Conservation (phyloP, 2,888 invertebrate genomes). For the Nomada ruficornis region DNA sequence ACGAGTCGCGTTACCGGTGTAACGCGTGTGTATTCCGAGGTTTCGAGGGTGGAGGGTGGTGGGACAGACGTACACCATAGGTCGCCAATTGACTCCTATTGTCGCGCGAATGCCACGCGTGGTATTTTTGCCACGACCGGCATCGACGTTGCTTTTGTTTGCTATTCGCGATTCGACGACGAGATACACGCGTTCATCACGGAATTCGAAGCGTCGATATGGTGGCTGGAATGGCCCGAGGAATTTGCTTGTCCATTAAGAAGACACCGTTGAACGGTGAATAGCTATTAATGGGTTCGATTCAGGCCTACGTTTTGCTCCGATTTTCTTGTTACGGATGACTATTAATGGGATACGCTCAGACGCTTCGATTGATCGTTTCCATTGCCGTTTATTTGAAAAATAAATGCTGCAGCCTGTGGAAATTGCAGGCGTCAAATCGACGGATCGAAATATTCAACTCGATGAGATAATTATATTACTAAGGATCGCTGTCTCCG, state of each 20-base stretch:
- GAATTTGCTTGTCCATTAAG: conserved; percentile 8
- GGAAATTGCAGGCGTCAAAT: no score
- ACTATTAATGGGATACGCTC: conserved; percentile 9
- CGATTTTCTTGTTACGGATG: neutral
- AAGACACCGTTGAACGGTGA: neutral
- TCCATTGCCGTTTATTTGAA: neutral
- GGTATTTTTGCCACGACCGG: conserved; percentile 74
- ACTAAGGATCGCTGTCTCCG: no score
- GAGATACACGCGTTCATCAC: conserved; percentile 47
- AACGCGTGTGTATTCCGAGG: conserved; percentile 34
- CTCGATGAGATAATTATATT: no score
- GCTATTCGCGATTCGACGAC: conserved; percentile 58
- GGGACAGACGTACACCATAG: conserved; percentile 58
- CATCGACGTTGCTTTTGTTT: conserved; percentile 65
- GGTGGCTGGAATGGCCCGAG: neutral
- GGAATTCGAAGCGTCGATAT: conserved; percentile 16
- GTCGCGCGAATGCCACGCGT: conserved; percentile 71
- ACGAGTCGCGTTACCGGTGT: conserved; percentile 26
- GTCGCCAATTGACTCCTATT: conserved; percentile 80
- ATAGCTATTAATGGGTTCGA: conserved; percentile 15
- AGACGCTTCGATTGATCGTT: neutral
- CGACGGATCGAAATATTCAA: neutral
- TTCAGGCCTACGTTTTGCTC: neutral
- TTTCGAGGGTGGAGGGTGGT: conserved; percentile 29
- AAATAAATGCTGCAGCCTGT: no score